These are phyloP conservation scores for Gasterosteus aculeatus DNA, from an alignment of 2,113 vertebrate species.

Conservation along the genomic window DNA sequence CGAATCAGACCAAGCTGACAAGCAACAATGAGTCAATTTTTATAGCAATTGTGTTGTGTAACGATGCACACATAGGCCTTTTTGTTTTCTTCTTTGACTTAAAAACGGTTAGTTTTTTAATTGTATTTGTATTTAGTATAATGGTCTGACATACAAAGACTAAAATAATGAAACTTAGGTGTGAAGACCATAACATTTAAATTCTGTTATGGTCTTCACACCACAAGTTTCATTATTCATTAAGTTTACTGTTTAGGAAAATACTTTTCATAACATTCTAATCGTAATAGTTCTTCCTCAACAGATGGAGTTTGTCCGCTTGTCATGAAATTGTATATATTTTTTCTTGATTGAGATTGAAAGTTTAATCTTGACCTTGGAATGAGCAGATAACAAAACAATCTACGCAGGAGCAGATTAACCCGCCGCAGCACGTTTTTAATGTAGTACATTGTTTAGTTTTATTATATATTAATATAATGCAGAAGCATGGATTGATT, in stretches of 20 bases:
- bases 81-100: background rate
- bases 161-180: background rate
- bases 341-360: background rate
- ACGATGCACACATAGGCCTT: background rate
- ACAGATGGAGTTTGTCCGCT: background rate
- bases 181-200: background rate
- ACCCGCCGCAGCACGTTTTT: background rate
- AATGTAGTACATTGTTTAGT: background rate
- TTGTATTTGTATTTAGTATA: background rate
- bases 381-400: background rate
- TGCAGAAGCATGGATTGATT: conserved; percentile 1
- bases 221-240: no score
- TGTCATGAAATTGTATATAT: background rate
- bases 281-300: background rate
- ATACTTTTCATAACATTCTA: background rate
- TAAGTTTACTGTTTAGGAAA: background rate
- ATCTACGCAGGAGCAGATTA: background rate
- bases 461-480: conserved; percentile 21
- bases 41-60: background rate
- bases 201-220: no score
- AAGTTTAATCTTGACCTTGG: background rate
- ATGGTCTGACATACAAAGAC: background rate
- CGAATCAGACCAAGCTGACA: background rate
- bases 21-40: background rate
- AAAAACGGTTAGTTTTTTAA: background rate